phyloP scores from a whole-genome alignment of 64 coral and sea anemone genomes.

The Stichodactyla helianthus region DNA sequence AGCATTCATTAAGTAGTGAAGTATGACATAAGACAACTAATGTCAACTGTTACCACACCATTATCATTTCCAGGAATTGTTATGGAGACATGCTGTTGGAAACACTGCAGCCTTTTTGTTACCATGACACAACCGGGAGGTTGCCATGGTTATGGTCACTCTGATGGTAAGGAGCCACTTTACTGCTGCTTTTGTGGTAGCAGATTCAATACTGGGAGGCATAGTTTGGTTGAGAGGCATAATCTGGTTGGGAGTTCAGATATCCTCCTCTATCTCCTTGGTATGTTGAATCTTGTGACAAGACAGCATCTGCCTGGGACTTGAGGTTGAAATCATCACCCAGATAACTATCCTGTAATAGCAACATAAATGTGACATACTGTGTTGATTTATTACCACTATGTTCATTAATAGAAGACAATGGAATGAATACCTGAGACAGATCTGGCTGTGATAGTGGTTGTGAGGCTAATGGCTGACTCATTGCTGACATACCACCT shows the following conservation, averaged over 20 bases:
- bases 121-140: conserved; percentile 28
- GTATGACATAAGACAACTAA: not conserved
- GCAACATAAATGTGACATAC: not conserved
- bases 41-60: not conserved
- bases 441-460: conserved; percentile 96
- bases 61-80: conserved; percentile 23
- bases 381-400: not conserved
- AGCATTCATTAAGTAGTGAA: not conserved
- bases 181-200: conserved; percentile 22
- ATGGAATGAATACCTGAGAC: conserved; percentile 57
- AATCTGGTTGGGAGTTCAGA: conserved; percentile 97
- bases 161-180: conserved; percentile 52
- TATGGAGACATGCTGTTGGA: conserved; percentile 18
- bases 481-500: conserved; percentile 97
- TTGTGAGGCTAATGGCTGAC: conserved; percentile 97
- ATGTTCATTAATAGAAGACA: not conserved
- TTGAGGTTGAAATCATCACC: conserved; percentile 99
- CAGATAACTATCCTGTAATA: conserved; percentile 89
- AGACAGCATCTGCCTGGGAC: conserved; percentile 92
- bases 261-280: conserved; percentile 97
- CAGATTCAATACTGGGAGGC: conserved; percentile 89
- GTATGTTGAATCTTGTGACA: conserved; percentile 98
- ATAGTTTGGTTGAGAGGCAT: conserved; percentile 97
- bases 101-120: not conserved
- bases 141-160: conserved; percentile 9